Base-by-base conservation (phyloP, 1,140 invertebrate species). In the Drusus annulatus region DNA sequence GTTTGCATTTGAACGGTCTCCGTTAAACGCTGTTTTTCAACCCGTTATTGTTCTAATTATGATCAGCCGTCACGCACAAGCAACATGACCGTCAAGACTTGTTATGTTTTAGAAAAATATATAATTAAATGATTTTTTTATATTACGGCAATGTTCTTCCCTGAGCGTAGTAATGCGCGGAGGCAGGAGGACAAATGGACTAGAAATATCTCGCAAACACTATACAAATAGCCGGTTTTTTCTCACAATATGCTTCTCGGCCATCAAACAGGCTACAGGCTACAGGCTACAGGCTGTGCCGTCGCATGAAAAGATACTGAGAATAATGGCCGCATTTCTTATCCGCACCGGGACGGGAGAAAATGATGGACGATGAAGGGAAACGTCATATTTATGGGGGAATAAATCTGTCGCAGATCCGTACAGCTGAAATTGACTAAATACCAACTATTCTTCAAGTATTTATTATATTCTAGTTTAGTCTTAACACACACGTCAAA, bases 171-270 rank as follows among this genome's bases (percentile, higher is more conserved):
- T 69, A 69, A 69, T 69, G 65, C 23, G 23, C 36, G 65, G 28
- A 74, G 50, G 56, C 56, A 74, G 50, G 56, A 56, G 51, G 51
- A 76, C 74, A 76, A 76, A 76, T 76, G 74, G 36, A 62, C 56
- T 56, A 76, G 74, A 76, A 76, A 76, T 21, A 76, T 76, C 74
- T 76, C 28, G 21, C 23, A 5, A 51, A 76, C 52, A 74, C 52
- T 62, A 62, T 54, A 76, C 54, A 76, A 76, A 76, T 58, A 74
- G 51, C 23, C 6, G n/a, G 4, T 21, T 17, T 52, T 73, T 74
- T 74, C 51, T 74, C 25, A 36, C 19, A 21, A 17, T 65, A 71
- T 17, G n/a, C 69, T n/a, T 62, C 28, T 19, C 52, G 74, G 74
- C 54, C 54, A 23, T 74, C 71, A 21, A 19, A 65, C 62, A 23